phyloP scores from a whole-genome alignment of 2,113 vertebrate species.

The Pyrgilauda ruficollis region DNA sequence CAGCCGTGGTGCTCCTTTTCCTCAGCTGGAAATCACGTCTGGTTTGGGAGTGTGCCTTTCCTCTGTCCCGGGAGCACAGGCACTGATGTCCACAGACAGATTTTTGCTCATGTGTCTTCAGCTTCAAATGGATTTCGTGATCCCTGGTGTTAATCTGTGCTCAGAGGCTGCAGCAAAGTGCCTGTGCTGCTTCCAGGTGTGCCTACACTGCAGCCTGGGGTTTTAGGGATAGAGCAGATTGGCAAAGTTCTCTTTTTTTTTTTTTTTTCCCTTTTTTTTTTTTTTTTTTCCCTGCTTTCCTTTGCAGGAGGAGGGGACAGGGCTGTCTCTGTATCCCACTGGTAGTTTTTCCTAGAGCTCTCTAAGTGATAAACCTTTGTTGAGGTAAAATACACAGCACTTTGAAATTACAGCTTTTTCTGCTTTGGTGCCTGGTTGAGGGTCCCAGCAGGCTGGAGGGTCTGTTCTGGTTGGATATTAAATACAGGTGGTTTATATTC shows the following conservation, averaged over 20 bases:
- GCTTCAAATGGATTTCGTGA: accelerated
- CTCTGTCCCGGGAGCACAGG: accelerated
- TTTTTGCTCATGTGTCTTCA: not conserved
- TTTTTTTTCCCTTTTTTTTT: too few species aligned
- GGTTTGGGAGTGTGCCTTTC: not conserved
- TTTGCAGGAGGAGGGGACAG: not conserved
- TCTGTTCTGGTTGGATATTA: not conserved
- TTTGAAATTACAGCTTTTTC: not conserved
- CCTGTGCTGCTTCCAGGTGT: not conserved
- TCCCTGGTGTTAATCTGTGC: not conserved
- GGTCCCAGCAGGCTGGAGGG: not conserved
- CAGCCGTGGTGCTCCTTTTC: accelerated
- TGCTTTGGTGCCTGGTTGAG: not conserved
- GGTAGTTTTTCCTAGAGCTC: not conserved
- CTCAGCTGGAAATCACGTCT: not conserved
- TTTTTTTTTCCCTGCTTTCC: accelerated
- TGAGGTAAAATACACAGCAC: not conserved
- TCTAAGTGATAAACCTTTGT: not conserved
- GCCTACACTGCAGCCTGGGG: not conserved
- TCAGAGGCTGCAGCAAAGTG: not conserved
- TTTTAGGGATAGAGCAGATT: not conserved
- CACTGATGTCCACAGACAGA: not conserved
- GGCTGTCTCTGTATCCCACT: not conserved
- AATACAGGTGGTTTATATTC: not conserved
- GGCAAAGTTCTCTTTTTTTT: accelerated